These are phyloP conservation scores for Dynastes hyllus DNA, from an alignment of 2,888 invertebrate species.

Conservation along the genomic window DNA sequence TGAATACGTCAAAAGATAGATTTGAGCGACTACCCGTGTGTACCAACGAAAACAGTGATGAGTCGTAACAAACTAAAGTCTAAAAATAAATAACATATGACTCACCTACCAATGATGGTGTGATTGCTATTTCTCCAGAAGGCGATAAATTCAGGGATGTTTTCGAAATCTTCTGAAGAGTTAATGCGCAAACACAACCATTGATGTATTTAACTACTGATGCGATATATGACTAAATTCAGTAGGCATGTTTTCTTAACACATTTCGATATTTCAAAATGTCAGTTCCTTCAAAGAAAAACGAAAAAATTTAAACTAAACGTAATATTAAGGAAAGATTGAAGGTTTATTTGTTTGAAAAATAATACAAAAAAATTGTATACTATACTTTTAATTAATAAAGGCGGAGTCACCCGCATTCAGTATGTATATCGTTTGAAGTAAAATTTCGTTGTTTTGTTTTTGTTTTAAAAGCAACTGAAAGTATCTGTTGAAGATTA, in stretches of 20 bases:
- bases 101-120: conserved; percentile 15
- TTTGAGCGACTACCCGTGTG: neutral
- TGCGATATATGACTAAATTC: conserved; percentile 15
- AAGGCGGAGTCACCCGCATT: too few relatives aligned
- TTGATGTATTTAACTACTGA: conserved; percentile 18
- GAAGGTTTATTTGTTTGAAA: too few relatives aligned
- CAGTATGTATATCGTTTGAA: too few relatives aligned
- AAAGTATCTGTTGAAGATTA: too few relatives aligned
- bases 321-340: too few relatives aligned
- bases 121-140: conserved; percentile 1
- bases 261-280: neutral
- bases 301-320: too few relatives aligned
- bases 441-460: too few relatives aligned
- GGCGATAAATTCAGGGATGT: conserved; percentile 10
- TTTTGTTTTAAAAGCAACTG: too few relatives aligned
- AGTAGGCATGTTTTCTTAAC: conserved; percentile 8
- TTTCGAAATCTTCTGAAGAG: conserved; percentile 12
- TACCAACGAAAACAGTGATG: conserved; percentile 2
- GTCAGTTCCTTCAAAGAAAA: neutral
- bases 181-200: conserved; percentile 13
- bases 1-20: neutral
- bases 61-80: neutral
- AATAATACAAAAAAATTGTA: too few relatives aligned
- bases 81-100: conserved; percentile 21
- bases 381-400: too few relatives aligned